Evolutionary conservation across 2,113 vertebrate species (phyloP).

Genomic region (Poeciliopsis prolifica): DNA sequence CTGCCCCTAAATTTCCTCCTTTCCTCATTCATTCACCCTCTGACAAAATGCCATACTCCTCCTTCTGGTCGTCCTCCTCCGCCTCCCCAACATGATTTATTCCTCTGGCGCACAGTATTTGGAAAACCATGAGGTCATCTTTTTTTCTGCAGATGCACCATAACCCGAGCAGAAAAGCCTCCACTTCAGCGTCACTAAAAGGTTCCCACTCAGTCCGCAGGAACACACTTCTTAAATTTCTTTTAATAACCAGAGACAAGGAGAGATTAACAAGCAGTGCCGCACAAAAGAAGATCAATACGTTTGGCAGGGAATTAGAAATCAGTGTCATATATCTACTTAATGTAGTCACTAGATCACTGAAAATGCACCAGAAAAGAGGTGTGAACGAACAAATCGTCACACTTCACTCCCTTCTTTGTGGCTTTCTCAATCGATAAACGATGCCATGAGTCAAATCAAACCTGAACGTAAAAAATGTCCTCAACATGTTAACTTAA

Average conservation of each 20-base stretch:
- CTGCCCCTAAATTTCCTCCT: conserved; percentile 24
- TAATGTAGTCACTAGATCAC: conserved; percentile 29
- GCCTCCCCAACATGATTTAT: conserved; percentile 55
- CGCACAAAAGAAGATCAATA: conserved; percentile 41
- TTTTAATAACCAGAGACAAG: conserved; percentile 15
- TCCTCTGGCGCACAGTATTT: conserved; percentile 44
- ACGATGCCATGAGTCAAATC: not conserved
- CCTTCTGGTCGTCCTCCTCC: conserved; percentile 23
- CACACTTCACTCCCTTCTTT: not conserved
- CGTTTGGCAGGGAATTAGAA: not conserved
- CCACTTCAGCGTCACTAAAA: conserved; percentile 36
- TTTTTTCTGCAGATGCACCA: conserved; percentile 55
- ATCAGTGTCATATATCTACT: conserved; percentile 21
- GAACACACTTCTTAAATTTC: conserved; percentile 18
- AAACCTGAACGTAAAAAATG: conserved; percentile 6
- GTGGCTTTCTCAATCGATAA: not conserved
- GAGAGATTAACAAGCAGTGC: conserved; percentile 8
- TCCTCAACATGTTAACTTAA: conserved; percentile 22
- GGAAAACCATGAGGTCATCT: conserved; percentile 72
- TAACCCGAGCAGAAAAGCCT: conserved; percentile 60
- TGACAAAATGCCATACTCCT: conserved; percentile 49
- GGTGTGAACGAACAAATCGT: conserved; percentile 26
- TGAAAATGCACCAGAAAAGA: not conserved
- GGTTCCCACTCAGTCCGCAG: conserved; percentile 44
- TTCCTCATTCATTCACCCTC: conserved; percentile 33